Evolutionary conservation across 2,797 vertebrate species (phyloP).

Genomic region (Enteromius trimaculatus): DNA sequence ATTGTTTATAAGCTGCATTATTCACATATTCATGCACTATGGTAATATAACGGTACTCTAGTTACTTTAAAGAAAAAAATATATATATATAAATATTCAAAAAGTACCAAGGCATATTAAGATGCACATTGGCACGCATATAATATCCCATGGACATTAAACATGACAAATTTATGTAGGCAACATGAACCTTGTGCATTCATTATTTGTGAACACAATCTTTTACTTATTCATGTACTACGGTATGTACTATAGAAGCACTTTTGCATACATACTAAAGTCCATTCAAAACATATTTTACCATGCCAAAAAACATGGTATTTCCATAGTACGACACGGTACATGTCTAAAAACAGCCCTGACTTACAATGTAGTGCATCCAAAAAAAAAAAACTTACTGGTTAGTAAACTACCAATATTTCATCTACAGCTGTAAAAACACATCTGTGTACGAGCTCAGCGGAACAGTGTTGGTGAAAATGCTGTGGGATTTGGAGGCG

Average conservation of each 20-base stretch:
- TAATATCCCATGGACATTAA: not conserved
- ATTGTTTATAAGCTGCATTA: not conserved
- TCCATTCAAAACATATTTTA: not conserved
- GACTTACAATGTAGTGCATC: not conserved
- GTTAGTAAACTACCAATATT: not conserved
- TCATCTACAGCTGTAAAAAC: not conserved
- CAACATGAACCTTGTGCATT: not conserved
- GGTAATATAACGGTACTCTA: not conserved
- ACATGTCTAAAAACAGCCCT: not conserved
- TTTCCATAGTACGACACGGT: not conserved
- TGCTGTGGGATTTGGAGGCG: slow-evolving; percentile 47
- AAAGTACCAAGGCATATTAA: not conserved
- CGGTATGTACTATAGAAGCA: not conserved
- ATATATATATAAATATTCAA: not conserved
- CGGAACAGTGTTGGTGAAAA: slow-evolving; percentile 20
- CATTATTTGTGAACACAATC: not conserved
- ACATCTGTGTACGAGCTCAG: not conserved
- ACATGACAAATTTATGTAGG: not conserved
- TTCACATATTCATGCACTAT: not conserved
- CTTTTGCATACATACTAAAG: not conserved
- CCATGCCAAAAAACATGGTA: not conserved
- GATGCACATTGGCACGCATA: not conserved
- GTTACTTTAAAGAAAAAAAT: not conserved
- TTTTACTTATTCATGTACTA: not conserved
- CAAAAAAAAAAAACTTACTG: no score